A percentile compares a stretch with the other conserved stretches of the same genome.
These are phyloP conservation scores for Argyrosomus japonicus DNA, from an alignment of 2,113 vertebrate genomes.

Conservation along the genomic window DNA sequence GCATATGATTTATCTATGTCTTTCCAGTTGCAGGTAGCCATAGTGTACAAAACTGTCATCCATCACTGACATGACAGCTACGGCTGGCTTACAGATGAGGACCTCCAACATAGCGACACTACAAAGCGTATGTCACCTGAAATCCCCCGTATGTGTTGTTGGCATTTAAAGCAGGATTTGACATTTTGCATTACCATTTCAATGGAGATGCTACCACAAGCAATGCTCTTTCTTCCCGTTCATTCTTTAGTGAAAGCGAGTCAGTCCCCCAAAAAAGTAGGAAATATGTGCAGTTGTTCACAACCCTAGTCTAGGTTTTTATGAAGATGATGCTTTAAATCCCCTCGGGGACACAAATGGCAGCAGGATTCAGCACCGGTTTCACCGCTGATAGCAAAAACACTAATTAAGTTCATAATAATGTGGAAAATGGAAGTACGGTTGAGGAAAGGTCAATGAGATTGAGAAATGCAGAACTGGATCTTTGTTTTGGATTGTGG, in stretches of 20 bases:
- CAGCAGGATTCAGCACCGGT: slow-evolving; percentile 10
- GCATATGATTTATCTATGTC: slow-evolving; percentile 9
- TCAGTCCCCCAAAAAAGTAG: neutral
- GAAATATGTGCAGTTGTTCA: slow-evolving; percentile 6
- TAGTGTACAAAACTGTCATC: slow-evolving; percentile 19
- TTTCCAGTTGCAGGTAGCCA: neutral
- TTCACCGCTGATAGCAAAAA: neutral
- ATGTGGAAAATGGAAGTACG: slow-evolving; percentile 5
- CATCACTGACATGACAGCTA: slow-evolving; percentile 33
- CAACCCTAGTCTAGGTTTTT: neutral
- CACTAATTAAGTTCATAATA: slow-evolving; percentile 3
- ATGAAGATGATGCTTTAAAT: neutral
- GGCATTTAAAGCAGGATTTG: slow-evolving; percentile 55
- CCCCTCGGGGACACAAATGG: neutral
- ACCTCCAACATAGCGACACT: slow-evolving; percentile 25
- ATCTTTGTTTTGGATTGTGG: neutral
- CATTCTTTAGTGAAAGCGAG: slow-evolving; percentile 7
- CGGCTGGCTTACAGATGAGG: slow-evolving; percentile 15
- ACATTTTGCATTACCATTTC: slow-evolving; percentile 55
- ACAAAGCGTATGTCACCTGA: slow-evolving; percentile 45
- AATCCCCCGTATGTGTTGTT: slow-evolving; percentile 27
- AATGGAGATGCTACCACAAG: slow-evolving; percentile 26
- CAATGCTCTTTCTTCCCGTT: neutral
- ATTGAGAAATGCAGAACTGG: neutral
- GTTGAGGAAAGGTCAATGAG: neutral